A percentile compares a stretch with the other conserved stretches of the same genome.
Evolutionary conservation across 1,140 invertebrate species (phyloP).

Genomic region (Nasonia vitripennis): DNA sequence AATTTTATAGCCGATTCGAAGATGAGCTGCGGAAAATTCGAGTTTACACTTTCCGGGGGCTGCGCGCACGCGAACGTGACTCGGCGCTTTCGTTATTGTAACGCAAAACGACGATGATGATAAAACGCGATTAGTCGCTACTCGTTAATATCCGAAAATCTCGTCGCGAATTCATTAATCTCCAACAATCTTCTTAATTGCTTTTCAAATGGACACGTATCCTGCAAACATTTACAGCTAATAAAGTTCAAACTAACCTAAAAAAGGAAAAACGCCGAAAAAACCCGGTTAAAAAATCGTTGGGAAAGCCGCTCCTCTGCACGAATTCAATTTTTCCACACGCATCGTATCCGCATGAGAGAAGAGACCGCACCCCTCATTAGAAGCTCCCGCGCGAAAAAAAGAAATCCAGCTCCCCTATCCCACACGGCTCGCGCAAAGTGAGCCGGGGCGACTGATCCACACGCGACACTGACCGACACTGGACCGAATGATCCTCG

Average conservation of each 20-base stretch:
- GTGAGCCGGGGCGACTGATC: background rate
- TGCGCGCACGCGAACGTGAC: background rate
- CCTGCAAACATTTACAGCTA: background rate
- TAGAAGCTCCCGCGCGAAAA: background rate
- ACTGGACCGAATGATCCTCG: background rate
- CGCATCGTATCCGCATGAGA: background rate
- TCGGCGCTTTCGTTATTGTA: background rate
- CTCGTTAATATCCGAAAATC: background rate
- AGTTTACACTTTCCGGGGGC: background rate
- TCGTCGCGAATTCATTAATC: background rate
- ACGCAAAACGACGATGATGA: too few species aligned
- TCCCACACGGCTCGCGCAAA: background rate
- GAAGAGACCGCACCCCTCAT: background rate
- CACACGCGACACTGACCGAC: constrained; percentile 18
- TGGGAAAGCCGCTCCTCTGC: background rate
- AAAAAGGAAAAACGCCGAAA: too few species aligned
- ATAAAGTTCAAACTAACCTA: background rate
- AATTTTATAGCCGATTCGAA: background rate
- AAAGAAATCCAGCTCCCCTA: background rate
- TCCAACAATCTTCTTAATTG: background rate
- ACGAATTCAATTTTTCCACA: background rate
- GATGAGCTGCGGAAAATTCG: background rate
- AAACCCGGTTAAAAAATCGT: background rate
- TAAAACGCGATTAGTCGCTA: too few species aligned
- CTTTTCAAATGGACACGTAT: background rate